Base-by-base conservation (phyloP, 2,113 vertebrate genomes). In the Ramphastos sulfuratus region DNA sequence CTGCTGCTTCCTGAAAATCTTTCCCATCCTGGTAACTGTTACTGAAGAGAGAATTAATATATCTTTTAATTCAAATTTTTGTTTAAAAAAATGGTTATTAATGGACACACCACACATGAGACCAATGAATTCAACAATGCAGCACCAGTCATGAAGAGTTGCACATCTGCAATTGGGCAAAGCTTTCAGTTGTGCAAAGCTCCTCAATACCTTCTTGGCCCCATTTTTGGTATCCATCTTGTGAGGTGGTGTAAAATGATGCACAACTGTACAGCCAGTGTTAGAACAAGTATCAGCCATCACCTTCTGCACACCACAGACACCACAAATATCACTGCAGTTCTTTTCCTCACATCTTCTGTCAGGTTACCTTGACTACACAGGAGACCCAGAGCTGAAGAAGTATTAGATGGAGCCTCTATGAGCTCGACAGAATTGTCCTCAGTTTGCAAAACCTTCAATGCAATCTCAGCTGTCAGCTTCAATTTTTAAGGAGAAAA, bases 91-190 rank as follows among this genome's bases (percentile, higher is more conserved):
- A 14, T 16, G 17, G 52, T 39, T 60, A 75, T 12, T 59, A 63
- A 44, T 2, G 28, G 69, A 31, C 10, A 39, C 23, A 75, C 4
- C 30, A 50, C 1, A 4, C 0, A 0, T 31, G 0, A 72, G 8
- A 72, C 7, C 17, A 80, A 71, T 24, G 20, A 69, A 19, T 7
- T 64, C 61, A 31, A 1, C 35, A 52, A 58, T 1, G 2, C 3
- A 39, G 15, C 14, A 82, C 21, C 9, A 25, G 5, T n/a, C 9
- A 0, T 15, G 11, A 28, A 13, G 31, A 63, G 50, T 0, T 35
- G 39, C 17, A 4, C 14, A 39, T 4, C 35, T 52, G 25, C 27
- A 30, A 14, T 0, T 16, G 17, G 21, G 9, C n/a, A n/a, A n/a
- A n/a, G 12, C 6, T 27, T 88, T 52, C 28, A 70, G 25, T 11